A percentile compares a stretch with the other conserved stretches of the same genome.
These are phyloP conservation scores for Phycodurus eques DNA, from an alignment of 2,113 vertebrate genomes.

Conservation along the genomic window DNA sequence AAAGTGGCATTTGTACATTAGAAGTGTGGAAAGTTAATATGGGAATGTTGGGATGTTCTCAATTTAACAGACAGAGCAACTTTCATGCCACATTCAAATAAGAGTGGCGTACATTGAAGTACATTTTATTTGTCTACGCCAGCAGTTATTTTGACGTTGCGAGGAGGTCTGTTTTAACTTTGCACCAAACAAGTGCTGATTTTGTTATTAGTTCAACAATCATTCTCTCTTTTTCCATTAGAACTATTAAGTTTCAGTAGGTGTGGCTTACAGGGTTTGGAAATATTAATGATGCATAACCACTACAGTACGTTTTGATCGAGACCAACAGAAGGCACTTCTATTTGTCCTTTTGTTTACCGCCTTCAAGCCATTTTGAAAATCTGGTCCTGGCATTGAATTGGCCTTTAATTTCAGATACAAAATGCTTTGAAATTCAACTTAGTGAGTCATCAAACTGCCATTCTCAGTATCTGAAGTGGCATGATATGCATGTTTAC, in stretches of 20 bases:
- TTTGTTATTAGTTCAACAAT: conserved; percentile 39
- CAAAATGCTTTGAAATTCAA: conserved; percentile 16
- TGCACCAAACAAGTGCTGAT: conserved; percentile 46
- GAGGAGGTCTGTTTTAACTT: conserved; percentile 42
- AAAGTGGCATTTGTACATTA: conserved; percentile 38
- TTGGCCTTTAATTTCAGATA: conserved; percentile 15
- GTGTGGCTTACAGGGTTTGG: conserved; percentile 14
- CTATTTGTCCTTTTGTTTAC: conserved; percentile 34
- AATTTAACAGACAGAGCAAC: conserved; percentile 34
- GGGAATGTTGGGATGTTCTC: conserved; percentile 22
- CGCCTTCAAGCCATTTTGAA: conserved; percentile 40
- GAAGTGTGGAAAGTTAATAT: conserved; percentile 8
- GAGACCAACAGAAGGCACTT: conserved; percentile 25
- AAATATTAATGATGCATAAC: conserved; percentile 18
- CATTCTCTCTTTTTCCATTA: conserved; percentile 19
- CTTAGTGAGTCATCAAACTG: conserved; percentile 14
- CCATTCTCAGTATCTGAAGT: conserved; percentile 25
- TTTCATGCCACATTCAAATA: conserved; percentile 31
- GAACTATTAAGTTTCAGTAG: conserved; percentile 28
- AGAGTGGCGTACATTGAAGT: conserved; percentile 24
- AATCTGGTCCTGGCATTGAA: conserved; percentile 12
- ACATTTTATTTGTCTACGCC: conserved; percentile 23
- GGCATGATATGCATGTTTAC: conserved; percentile 31
- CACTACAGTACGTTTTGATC: conserved; percentile 19
- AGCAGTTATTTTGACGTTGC: conserved; percentile 32